A percentile compares a stretch with the other conserved stretches of the same genome.
These are phyloP conservation scores for Nothoprocta perdicaria DNA, from an alignment of 2,113 vertebrate species.

Conservation along the genomic window DNA sequence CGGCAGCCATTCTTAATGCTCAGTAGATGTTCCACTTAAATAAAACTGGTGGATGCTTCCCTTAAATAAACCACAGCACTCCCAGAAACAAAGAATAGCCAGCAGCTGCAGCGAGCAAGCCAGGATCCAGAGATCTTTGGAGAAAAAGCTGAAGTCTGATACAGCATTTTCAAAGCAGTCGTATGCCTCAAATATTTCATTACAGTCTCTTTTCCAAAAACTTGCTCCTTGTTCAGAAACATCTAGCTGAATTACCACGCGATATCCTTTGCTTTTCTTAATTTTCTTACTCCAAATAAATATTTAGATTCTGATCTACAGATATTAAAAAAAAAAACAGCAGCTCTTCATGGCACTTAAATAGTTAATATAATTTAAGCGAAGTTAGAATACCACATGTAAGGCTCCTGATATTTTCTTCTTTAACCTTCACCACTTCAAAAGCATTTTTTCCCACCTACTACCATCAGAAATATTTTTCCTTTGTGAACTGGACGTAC, in stretches of 20 bases:
- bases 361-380: constrained; percentile 32
- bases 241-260: background rate
- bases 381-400: background rate
- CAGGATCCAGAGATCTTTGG: background rate
- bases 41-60: background rate
- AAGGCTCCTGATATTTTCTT: background rate
- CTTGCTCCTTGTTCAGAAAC: constrained; percentile 4
- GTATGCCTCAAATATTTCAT: background rate
- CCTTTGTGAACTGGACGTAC: background rate
- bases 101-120: background rate
- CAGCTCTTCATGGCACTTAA: background rate
- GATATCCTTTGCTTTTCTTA: constrained; percentile 17
- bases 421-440: background rate
- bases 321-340: constrained; percentile 1
- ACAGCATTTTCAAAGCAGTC: background rate
- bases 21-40: background rate
- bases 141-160: background rate
- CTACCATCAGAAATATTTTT: background rate
- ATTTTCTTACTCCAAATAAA: background rate
- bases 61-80: background rate
- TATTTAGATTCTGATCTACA: background rate
- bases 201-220: background rate
- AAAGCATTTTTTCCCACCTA: background rate
- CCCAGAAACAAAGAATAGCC: background rate
- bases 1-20: background rate